Evolutionary conservation across 2,113 vertebrate genomes (phyloP), one percentile per base, ranked within the genome.

Genomic region (Dicerorhinus sumatrensis): DNA sequence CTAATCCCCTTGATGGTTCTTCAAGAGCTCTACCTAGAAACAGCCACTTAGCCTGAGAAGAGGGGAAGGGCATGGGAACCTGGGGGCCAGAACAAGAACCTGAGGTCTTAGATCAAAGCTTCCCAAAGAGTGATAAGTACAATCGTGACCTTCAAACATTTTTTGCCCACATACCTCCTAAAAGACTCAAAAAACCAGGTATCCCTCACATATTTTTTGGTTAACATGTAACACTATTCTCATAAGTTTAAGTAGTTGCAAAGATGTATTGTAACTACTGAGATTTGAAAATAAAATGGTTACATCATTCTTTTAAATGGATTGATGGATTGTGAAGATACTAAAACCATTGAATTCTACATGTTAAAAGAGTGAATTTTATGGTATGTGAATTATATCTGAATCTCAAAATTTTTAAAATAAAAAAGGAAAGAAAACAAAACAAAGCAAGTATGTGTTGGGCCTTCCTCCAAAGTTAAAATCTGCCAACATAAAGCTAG

Each of bases 371-470:
- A 36, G 29, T 70, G 36, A 81, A 39, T 42, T 42, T 46, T 58
- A 81, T 17, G 6, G 21, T 58, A 46, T 82, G 39, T n/a, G 36
- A 81, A 20, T 60, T 69, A 82, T 36, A 29, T 6, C 31, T 60
- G 82, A 82, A 67, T 82, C 72, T 92, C 90, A 92, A 82, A 60
- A 18, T 70, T 10, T 72, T 82, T 91, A 42, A 56, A n/a, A 63
- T 54, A 27, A 79, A 79, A 63, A 89, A 89, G 14, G 23, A 67
- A 16, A 51, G 48, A 85, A 42, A 60, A 51, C 18, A 42, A 80
- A 73, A 60, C 9, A 18, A 54, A 51, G 31, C 21, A 82, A n/a
- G 33, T 29, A 62, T 16, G 10, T 18, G 1, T 18, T 1, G 11
- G 65, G 25, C 17, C 20, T 89, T 36, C 36, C 39, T 31, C 54